Base-by-base conservation (phyloP, 1,140 invertebrate genomes). In the Diorhabda sublineata region DNA sequence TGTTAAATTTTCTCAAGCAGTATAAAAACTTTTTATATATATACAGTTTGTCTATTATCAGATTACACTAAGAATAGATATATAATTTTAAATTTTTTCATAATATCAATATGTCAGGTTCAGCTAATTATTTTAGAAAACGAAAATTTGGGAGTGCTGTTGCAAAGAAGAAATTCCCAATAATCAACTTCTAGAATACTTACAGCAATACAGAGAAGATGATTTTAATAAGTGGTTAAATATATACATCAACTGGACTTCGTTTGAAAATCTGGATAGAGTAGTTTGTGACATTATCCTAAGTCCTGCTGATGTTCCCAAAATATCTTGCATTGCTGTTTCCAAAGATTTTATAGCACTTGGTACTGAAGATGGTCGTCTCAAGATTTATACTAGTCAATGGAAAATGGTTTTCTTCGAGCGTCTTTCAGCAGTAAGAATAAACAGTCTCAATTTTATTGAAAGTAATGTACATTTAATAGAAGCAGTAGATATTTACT, bases 361-460 rank as follows among this genome's bases (percentile, higher is more conserved):
- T 7, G 78, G 78, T 42, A 76, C 76, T 11, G 76, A 77, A 70
- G 77, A 78, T 73, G 78, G 78, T 3, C 70, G 75, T 71, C 58
- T 79, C 42, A 74, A 69, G 67, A 70, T 79, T 11, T 79, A 70
- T 66, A 75, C 74, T n/a, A 61, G 72, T 45, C 60, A 75, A 47
- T 78, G 77, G 78, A 67, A 73, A 6, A 69, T 69, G 52, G 66
- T 78, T 5, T 74, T 71, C 61, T 68, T 64, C 26, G 67, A 71
- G 42, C 67, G 78, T 43, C 70, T 78, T 68, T 71, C 74, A 61
- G 75, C 77, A 7, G 75, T 75, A 26, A 76, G 71, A 62, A 67
- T 79, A 9, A 74, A 67, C 11, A 76, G 77, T 64, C 66, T 79
- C 6, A 75, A 72, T 45, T 79, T 79, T 69, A 73, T 79, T 26